These are phyloP conservation scores for Bruchidius siliquastri DNA, from an alignment of 2,888 invertebrate genomes.

Conservation along the genomic window DNA sequence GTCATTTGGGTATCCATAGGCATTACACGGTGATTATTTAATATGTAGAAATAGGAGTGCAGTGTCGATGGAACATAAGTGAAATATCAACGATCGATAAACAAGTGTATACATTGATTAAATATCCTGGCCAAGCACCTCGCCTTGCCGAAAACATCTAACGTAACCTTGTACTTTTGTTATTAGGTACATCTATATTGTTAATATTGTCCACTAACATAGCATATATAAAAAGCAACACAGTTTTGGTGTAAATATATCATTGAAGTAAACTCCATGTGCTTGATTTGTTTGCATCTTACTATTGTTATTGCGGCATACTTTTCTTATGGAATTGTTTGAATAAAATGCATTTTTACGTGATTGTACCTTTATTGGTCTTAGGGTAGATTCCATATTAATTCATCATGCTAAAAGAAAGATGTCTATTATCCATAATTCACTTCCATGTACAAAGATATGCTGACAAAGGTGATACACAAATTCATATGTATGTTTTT, in stretches of 20 bases:
- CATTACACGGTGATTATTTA: background rate
- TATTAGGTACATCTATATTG: slow-evolving; percentile 6
- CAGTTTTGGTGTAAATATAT: background rate
- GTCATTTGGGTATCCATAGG: background rate
- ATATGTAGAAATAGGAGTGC: slow-evolving; percentile 17
- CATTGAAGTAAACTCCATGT: background rate
- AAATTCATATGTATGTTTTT: background rate
- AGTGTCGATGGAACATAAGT: slow-evolving; percentile 11
- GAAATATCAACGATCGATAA: slow-evolving; percentile 17
- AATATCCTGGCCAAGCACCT: slow-evolving; percentile 4
- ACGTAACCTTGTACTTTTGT: slow-evolving; percentile 7
- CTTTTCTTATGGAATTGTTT: background rate
- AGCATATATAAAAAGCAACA: background rate
- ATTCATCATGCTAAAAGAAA: background rate
- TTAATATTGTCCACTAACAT: background rate
- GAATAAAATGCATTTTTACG: background rate
- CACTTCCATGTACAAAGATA: background rate
- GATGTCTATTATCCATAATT: background rate
- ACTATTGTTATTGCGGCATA: background rate
- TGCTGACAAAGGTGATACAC: background rate
- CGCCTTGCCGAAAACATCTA: slow-evolving; percentile 1
- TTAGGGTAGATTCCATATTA: background rate
- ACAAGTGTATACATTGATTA: slow-evolving; percentile 27
- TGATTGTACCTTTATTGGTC: background rate
- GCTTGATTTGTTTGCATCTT: background rate